These are phyloP conservation scores for Prorops nasuta DNA, from an alignment of 1,140 invertebrate genomes.

Conservation along the genomic window DNA sequence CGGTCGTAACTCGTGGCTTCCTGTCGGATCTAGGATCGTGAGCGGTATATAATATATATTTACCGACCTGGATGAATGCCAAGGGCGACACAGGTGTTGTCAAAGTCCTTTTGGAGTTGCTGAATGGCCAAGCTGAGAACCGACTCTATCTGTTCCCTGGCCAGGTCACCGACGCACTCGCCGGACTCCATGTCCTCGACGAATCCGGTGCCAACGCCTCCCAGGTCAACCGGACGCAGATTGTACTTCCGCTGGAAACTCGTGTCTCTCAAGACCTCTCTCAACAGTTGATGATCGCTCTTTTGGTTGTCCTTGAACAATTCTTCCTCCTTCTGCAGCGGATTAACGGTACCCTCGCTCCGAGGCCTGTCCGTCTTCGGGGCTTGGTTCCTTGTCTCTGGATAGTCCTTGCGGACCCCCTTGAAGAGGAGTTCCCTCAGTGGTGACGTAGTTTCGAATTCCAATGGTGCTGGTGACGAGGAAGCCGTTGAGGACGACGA, in stretches of 20 bases:
- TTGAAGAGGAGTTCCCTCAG: conserved; percentile 16
- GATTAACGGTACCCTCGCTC: conserved; percentile 21
- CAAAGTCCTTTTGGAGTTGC: conserved; percentile 80
- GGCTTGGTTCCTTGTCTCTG: background rate
- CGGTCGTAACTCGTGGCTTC: no score
- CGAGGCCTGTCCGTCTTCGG: background rate
- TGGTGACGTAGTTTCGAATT: conserved; percentile 15
- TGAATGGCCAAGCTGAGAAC: conserved; percentile 82
- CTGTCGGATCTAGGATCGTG: no score
- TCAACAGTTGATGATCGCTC: conserved; percentile 71
- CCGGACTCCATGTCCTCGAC: conserved; percentile 53
- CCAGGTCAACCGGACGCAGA: conserved; percentile 71
- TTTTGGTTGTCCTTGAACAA: conserved; percentile 40
- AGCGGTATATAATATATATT: no score
- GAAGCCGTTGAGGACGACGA: conserved; percentile 28
- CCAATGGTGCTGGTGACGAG: conserved; percentile 20
- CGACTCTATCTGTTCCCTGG: conserved; percentile 76
- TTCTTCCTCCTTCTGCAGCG: conserved; percentile 38
- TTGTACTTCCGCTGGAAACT: conserved; percentile 81
- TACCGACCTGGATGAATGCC: conserved; percentile 82
- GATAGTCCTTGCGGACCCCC: conserved; percentile 8
- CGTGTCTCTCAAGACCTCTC: conserved; percentile 78
- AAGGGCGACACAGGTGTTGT: conserved; percentile 77
- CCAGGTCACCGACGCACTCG: conserved; percentile 61
- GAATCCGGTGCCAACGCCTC: conserved; percentile 59